Conservation (phyloP, 2,113 vertebrate species). For the Pithys albifrons region DNA sequence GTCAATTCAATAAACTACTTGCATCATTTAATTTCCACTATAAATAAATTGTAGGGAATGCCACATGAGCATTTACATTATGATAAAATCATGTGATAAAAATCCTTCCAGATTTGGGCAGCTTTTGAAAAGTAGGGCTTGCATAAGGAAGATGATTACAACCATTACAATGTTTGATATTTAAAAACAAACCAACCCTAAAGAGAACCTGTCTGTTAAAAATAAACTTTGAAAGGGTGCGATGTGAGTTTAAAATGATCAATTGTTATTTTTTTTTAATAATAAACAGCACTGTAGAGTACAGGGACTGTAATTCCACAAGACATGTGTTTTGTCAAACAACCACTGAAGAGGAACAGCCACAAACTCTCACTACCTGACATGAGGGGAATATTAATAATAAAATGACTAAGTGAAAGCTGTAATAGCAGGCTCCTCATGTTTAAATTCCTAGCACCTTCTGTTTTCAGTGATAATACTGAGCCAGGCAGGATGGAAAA, state of each 20-base stretch:
- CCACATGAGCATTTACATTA: not conserved
- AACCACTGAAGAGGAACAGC: not conserved
- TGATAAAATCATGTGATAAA: not conserved
- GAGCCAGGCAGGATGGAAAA: not conserved
- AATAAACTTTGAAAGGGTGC: not conserved
- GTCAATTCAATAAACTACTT: not conserved
- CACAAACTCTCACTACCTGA: not conserved
- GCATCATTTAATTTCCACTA: not conserved
- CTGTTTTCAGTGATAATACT: not conserved
- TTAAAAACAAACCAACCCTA: not conserved
- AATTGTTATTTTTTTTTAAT: not conserved
- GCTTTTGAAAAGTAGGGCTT: not conserved
- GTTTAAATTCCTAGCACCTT: not conserved
- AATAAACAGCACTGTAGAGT: not conserved
- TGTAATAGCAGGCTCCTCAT: not conserved
- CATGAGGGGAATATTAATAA: not conserved
- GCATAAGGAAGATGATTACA: not conserved
- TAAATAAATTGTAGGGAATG: not conserved
- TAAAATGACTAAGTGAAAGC: not conserved
- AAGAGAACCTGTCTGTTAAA: not conserved
- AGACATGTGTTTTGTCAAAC: not conserved
- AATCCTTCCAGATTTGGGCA: not conserved
- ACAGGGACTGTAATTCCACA: not conserved
- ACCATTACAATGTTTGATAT: not conserved
- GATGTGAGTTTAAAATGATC: not conserved